Base-by-base conservation (phyloP, 2,797 vertebrate genomes). In the Gallirallus australis region DNA sequence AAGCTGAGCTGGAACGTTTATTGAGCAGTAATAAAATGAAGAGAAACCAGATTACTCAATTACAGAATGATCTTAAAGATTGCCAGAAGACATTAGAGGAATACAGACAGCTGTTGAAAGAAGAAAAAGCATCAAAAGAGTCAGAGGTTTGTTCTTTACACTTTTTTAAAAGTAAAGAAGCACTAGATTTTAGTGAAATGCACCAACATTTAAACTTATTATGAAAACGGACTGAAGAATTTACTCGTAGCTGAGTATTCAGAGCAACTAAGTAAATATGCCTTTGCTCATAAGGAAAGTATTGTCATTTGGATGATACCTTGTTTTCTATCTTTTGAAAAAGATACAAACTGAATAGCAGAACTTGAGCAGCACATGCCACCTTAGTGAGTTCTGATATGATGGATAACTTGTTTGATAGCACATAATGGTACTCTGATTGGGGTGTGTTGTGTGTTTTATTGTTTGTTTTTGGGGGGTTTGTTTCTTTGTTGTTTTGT, bases 21-120 rank as follows among this genome's bases (percentile, higher is more conserved):
- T 97, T 99, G 94, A 96, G 80, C 28, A 99, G 98, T 95, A 98
- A 99, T 94, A 99, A 99, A 76, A 97, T 96, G 68, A 99, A 99
- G 93, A 98, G 99, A 45, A 98, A 97, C 60, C 98, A 98, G 94
- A 97, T 99, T 96, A 94, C 96, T 73, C 98, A 98, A 90, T 96
- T 99, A 77, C 99, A 99, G 93, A 98, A 97, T 68, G 98, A 99
- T 64, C 96, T 98, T 90, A 97, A 95, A 82, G 95, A 93, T 52
- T 96, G 97, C 73, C 98, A 94, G 82, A 95, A 94, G 89, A 97
- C 89, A 75, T 92, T 96, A 5, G 97, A 98, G 28, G 96, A 98
- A 93, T 97, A 99, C 70, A 98, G 98, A 83, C 96, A 98, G 89
- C 78, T 97, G 21, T 95, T 98, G 37, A 98, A 98, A 89, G 97